These are phyloP conservation scores for Andrena haemorrhoa DNA, from an alignment of 2,888 invertebrate genomes.

Conservation along the genomic window DNA sequence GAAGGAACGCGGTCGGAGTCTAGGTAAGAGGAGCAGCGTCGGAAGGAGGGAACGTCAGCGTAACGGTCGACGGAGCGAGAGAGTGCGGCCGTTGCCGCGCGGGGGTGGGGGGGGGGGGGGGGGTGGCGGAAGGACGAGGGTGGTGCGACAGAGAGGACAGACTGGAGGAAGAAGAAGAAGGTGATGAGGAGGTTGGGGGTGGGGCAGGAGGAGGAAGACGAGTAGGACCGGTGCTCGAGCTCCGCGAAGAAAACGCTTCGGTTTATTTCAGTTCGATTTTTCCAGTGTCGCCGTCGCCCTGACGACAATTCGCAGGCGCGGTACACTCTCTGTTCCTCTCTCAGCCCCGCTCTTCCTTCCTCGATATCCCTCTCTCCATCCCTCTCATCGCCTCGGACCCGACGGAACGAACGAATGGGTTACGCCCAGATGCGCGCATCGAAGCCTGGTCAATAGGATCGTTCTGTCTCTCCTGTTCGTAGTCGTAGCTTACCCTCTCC, in stretches of 20 bases:
- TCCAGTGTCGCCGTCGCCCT: constrained; percentile 83
- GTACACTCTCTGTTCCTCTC: constrained; percentile 71
- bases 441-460: constrained; percentile 84
- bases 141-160: constrained; percentile 39
- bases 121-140: constrained; percentile 46
- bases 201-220: constrained; percentile 32
- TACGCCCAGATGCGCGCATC: constrained; percentile 85
- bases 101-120: too few species aligned
- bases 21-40: constrained; percentile 43
- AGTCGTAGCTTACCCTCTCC: constrained; percentile 62
- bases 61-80: constrained; percentile 30
- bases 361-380: constrained; percentile 66
- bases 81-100: constrained; percentile 22
- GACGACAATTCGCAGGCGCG: constrained; percentile 85
- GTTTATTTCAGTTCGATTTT: constrained; percentile 85
- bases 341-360: constrained; percentile 50
- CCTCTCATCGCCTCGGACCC: constrained; percentile 58
- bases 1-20: constrained; percentile 45
- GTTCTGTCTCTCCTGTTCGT: constrained; percentile 76
- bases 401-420: constrained; percentile 81
- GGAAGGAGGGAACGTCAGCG: constrained; percentile 41
- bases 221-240: constrained; percentile 65
- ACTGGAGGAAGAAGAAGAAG: constrained; percentile 29
- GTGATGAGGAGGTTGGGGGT: constrained; percentile 3
- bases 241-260: constrained; percentile 82